These are phyloP conservation scores for Caenorhabditis becei DNA, from an alignment of 2,888 invertebrate species.

Conservation along the genomic window DNA sequence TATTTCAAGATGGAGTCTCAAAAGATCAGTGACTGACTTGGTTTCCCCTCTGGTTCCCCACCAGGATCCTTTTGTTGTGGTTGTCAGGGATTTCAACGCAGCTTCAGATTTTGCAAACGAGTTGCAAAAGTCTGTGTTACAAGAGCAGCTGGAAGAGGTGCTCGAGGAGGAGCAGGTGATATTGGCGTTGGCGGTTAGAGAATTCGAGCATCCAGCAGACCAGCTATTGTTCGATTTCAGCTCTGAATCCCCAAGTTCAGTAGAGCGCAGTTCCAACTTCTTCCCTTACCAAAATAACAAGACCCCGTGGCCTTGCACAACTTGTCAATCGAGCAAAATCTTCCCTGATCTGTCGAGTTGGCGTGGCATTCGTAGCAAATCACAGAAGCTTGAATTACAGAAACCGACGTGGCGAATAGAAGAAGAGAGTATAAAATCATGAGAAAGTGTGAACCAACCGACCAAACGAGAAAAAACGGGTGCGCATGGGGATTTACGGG, in stretches of 20 bases:
- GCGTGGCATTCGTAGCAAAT: conserved; percentile 67
- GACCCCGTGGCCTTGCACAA: conserved; percentile 60
- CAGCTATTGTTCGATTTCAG: conserved; percentile 33
- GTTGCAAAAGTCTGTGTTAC: conserved; percentile 58
- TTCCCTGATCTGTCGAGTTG: conserved; percentile 61
- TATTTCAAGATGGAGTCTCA: too few species aligned
- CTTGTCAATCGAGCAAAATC: conserved; percentile 67
- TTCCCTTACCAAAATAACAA: conserved; percentile 62
- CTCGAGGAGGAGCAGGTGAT: conserved; percentile 36
- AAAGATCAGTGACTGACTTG: background rate
- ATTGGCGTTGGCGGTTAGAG: conserved; percentile 23
- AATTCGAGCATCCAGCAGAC: conserved; percentile 46
- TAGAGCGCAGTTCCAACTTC: background rate
- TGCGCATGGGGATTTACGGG: background rate
- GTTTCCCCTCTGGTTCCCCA: background rate
- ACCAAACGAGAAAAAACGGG: background rate
- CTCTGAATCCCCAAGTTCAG: conserved; percentile 7
- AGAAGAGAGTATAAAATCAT: background rate
- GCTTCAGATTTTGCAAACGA: conserved; percentile 38
- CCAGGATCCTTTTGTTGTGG: background rate
- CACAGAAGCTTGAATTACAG: conserved; percentile 12
- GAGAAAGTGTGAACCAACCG: background rate
- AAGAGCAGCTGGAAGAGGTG: conserved; percentile 31
- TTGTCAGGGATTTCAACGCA: conserved; percentile 9
- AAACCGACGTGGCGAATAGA: conserved; percentile 1